Evolutionary conservation across 2,797 vertebrate species (phyloP), one percentile per base, ranked within the genome.

Genomic region (Smutsia gigantea): DNA sequence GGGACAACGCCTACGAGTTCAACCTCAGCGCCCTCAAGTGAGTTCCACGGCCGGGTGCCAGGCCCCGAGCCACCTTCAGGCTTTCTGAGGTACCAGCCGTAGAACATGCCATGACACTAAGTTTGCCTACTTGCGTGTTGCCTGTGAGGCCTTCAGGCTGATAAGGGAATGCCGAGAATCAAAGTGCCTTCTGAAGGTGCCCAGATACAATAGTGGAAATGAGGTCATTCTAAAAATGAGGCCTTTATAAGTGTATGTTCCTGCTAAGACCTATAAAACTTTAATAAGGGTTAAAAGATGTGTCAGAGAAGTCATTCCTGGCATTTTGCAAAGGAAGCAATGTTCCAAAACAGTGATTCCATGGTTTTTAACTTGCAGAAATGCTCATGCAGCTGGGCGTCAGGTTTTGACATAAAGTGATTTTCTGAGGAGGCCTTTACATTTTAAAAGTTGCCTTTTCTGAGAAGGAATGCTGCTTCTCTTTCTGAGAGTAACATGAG

Each of bases 21-120:
- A 98, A 99, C 98, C 99, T 99, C 97, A 99, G 98, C 29, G 98
- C 98, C 21, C 98, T 99, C 71, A 98, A 99, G 99, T 99, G 98
- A 98, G 98, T 94, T n/a, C 63, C 8, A 13, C 4, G 2, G 93
- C 53, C 5, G 4, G 49, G 21, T 3, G 2, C 17, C 21, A 4
- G 2, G 25, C 7, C 21, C 7, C 5, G 81, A 51, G 29, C 37
- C 27, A 4, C 75, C 2, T 1, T 1, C 68, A 8, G 77, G 39
- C 27, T n/a, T 18, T 13, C 39, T 37, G 3, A 46, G 64, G 27
- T 14, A 18, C 57, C 19, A n/a, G 63, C 14, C 4, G 42, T 21
- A 37, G 51, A 42, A 14, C 68, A 2, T 21, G 77, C 59, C 27
- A 0, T 1, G 13, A 31, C 14, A 5, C 59, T 27, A 10, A 10